phyloP scores from a whole-genome alignment of 2,113 vertebrate genomes.

The Vireo altiloquus region DNA sequence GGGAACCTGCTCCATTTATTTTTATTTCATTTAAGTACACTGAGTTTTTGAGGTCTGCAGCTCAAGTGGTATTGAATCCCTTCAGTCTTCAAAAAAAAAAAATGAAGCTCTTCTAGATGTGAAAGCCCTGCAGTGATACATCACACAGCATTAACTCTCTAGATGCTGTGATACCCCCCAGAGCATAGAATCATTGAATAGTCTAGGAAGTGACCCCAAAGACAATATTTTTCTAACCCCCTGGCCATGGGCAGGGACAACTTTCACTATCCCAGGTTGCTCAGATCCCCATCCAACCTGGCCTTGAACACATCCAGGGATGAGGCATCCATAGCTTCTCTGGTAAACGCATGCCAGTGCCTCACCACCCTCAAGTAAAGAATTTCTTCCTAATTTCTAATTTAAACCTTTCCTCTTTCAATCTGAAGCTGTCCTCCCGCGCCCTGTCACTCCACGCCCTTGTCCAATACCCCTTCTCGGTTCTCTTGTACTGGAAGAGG shows the following conservation, averaged over 20 bases:
- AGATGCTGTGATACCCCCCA: neutral
- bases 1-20: neutral
- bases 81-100: conserved; percentile 36
- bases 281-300: neutral
- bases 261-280: neutral
- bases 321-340: neutral
- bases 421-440: neutral
- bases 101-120: neutral
- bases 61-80: neutral
- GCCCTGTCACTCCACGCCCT: neutral
- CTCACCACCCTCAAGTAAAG: neutral
- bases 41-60: neutral
- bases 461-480: neutral
- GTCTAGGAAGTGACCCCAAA: neutral
- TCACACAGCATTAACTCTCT: neutral
- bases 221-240: neutral
- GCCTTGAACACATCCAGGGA: neutral
- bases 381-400: neutral
- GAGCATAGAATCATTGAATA: neutral
- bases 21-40: conserved; percentile 4
- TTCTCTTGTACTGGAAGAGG: neutral
- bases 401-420: neutral
- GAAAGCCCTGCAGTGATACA: neutral
- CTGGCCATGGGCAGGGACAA: fast-evolving
- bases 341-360: neutral